Percentiles rank a stretch among this genome's conserved stretches.
These are phyloP conservation scores for Entomobrya proxima DNA, from an alignment of 2,888 invertebrate species.

Conservation along the genomic window DNA sequence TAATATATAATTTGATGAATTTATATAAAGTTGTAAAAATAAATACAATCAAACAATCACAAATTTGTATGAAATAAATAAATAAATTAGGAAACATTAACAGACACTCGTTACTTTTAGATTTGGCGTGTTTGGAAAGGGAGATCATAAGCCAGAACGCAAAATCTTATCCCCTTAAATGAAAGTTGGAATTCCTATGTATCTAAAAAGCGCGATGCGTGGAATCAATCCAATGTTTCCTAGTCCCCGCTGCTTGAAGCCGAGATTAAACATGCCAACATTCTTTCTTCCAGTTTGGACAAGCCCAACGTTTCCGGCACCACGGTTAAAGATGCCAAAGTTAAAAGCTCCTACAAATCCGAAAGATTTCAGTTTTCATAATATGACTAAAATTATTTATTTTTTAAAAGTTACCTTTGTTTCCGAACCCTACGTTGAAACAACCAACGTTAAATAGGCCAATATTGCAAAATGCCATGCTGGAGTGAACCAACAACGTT, in stretches of 20 bases:
- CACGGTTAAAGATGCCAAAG: conserved; percentile 39
- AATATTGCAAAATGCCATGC: conserved; percentile 47
- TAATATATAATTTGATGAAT: too few species aligned
- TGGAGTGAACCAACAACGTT: too few species aligned
- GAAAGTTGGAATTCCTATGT: conserved; percentile 41
- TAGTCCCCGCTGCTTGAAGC: conserved; percentile 47
- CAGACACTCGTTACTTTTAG: too few species aligned
- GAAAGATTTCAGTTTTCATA: neutral
- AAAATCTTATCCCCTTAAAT: too few species aligned
- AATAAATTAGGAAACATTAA: too few species aligned
- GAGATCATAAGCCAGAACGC: too few species aligned
- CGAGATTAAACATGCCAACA: conserved; percentile 35
- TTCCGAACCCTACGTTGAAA: conserved; percentile 43
- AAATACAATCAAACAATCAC: too few species aligned
- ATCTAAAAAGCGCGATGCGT: conserved; percentile 28
- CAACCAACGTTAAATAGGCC: conserved; percentile 46
- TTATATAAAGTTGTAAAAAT: too few species aligned
- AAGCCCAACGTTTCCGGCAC: conserved; percentile 26
- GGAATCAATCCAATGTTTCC: conserved; percentile 46
- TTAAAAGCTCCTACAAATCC: conserved; percentile 37
- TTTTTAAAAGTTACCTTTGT: conserved; percentile 28
- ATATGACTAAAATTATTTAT: neutral
- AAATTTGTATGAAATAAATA: too few species aligned
- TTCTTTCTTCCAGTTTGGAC: conserved; percentile 36
- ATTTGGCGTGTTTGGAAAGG: too few species aligned